phyloP scores from a whole-genome alignment of 1,140 invertebrate genomes.

The Oryzaephilus surinamensis region DNA sequence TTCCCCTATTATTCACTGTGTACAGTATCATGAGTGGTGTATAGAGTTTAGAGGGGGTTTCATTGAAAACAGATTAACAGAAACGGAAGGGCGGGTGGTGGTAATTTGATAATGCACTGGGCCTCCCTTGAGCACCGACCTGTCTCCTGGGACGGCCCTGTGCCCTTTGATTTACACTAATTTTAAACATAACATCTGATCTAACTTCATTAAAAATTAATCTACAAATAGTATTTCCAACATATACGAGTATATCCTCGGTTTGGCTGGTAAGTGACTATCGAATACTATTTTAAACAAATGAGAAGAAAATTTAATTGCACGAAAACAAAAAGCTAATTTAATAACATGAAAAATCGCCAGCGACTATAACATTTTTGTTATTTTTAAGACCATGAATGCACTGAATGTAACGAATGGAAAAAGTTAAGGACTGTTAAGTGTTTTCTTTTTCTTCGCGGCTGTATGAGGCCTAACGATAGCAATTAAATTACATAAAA shows the following conservation, averaged over 20 bases:
- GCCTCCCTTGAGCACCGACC: conserved; percentile 13
- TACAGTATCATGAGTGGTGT: conserved; percentile 19
- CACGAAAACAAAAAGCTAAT: too few relatives aligned
- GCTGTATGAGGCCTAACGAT: conserved; percentile 5
- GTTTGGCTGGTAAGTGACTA: too few relatives aligned
- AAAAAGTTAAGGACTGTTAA: too few relatives aligned
- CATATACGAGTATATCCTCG: too few relatives aligned
- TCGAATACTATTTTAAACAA: too few relatives aligned
- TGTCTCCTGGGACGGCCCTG: conserved; percentile 16
- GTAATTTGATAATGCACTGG: conserved; percentile 37
- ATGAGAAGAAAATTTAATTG: too few relatives aligned
- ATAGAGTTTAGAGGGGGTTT: conserved; percentile 20
- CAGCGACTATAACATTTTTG: too few relatives aligned
- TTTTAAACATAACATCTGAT: conserved; percentile 40
- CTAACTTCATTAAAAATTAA: conserved; percentile 38
- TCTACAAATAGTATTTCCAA: conserved; percentile 30
- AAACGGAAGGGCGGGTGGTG: conserved; percentile 33
- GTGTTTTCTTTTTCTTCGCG: too few relatives aligned
- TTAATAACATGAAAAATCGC: too few relatives aligned
- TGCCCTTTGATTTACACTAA: conserved; percentile 39
- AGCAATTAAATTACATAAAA: conserved; percentile 17
- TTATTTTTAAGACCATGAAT: too few relatives aligned
- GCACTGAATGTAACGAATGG: too few relatives aligned
- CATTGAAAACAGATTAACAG: conserved; percentile 39
- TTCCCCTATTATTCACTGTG: conserved; percentile 12